These are phyloP conservation scores for Meriones psammophilus DNA, from an alignment of 2,797 vertebrate species.

Conservation along the genomic window DNA sequence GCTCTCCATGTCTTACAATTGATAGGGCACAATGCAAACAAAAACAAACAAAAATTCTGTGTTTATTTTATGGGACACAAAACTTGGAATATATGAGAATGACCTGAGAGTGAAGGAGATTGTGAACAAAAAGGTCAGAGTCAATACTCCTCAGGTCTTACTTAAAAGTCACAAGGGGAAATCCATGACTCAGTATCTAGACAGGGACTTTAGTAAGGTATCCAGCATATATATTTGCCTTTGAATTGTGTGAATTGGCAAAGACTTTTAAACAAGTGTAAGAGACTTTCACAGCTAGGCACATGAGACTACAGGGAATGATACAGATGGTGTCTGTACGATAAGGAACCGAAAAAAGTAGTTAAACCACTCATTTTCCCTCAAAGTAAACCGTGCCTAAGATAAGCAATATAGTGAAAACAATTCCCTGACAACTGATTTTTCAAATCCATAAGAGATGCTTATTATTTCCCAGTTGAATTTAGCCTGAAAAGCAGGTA, in stretches of 20 bases:
- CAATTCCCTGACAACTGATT: no score
- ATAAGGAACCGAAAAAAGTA: background rate
- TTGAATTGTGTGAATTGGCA: background rate
- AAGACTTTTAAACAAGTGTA: background rate
- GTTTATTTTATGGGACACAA: background rate
- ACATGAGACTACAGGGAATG: background rate
- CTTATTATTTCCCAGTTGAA: background rate
- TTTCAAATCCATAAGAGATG: background rate
- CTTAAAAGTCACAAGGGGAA: background rate
- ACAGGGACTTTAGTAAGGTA: background rate
- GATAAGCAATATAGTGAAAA: background rate
- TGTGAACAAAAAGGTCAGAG: background rate
- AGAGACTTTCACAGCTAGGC: background rate
- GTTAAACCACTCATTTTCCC: no score
- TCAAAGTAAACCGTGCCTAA: background rate
- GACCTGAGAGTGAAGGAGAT: background rate
- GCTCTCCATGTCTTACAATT: background rate
- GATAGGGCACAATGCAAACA: fast-evolving
- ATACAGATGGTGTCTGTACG: background rate
- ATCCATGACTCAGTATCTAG: background rate
- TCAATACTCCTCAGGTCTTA: background rate
- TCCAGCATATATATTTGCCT: background rate
- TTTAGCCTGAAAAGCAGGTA: background rate
- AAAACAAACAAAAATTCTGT: background rate
- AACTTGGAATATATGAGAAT: background rate